Evolutionary conservation across 2,113 vertebrate genomes (phyloP).

Genomic region (Hystrix cristata): DNA sequence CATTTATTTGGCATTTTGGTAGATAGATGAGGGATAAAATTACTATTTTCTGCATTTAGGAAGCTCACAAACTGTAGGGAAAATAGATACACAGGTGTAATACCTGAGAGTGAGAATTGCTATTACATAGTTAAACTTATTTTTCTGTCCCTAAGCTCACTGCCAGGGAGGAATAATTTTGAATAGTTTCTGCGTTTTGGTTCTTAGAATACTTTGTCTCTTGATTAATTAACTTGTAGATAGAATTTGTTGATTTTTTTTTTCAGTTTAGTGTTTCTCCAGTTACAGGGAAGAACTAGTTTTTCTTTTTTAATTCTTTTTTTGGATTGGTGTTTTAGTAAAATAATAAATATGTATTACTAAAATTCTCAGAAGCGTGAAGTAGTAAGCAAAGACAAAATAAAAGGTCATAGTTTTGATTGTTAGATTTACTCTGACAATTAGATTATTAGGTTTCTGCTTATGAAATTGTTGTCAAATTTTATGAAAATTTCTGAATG

Average conservation of each 20-base stretch:
- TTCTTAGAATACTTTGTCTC: background rate
- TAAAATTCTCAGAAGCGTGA: constrained; percentile 23
- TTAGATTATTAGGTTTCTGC: constrained; percentile 49
- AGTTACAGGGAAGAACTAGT: background rate
- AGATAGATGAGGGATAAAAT: background rate
- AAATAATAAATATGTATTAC: constrained; percentile 30
- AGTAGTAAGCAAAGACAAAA: background rate
- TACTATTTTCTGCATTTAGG: background rate
- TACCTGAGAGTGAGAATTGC: background rate
- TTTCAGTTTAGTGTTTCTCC: constrained; percentile 21
- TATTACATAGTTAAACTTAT: background rate
- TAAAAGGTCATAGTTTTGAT: constrained; percentile 38
- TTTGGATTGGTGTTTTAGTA: constrained; percentile 26
- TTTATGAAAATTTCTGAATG: constrained; percentile 33
- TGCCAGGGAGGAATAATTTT: constrained; percentile 36
- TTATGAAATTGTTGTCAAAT: constrained; percentile 3
- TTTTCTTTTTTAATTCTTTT: background rate
- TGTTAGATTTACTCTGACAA: constrained; percentile 5
- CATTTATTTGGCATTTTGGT: constrained; percentile 33
- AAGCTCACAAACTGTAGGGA: background rate
- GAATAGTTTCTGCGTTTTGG: background rate
- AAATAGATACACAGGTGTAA: background rate
- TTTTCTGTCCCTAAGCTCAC: background rate
- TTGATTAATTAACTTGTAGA: background rate
- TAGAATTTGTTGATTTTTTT: constrained; percentile 17